Percentiles rank a stretch among this genome's conserved stretches.
These are phyloP conservation scores for Philereme transversata DNA, from an alignment of 2,888 invertebrate species.

Conservation along the genomic window DNA sequence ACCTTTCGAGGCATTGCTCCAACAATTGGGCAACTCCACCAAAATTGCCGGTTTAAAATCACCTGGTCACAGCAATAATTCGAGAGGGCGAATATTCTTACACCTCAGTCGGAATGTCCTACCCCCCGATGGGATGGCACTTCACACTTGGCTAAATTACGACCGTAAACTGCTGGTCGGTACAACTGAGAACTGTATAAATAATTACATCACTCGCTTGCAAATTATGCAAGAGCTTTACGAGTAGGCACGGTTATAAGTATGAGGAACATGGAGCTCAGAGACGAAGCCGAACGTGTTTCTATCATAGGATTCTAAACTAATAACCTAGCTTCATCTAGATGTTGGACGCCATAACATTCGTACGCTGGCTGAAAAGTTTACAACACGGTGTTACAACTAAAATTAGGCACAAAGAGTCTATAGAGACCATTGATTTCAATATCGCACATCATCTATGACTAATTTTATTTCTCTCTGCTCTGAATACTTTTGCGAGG, in stretches of 20 bases:
- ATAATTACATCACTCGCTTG: conserved; percentile 40
- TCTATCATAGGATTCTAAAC: conserved; percentile 1
- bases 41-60: conserved; percentile 12
- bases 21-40: no score
- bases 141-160: conserved; percentile 82
- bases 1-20: no score
- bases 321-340: no score
- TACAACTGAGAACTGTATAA: conserved; percentile 51
- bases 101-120: conserved; percentile 72
- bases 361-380: no score
- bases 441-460: no score
- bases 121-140: conserved; percentile 81
- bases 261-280: conserved; percentile 9
- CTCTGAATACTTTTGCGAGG: no score
- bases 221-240: conserved; percentile 30
- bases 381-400: no score
- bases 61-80: conserved; percentile 65
- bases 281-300: conserved; percentile 7
- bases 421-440: no score
- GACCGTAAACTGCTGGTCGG: conserved; percentile 57
- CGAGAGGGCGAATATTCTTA: conserved; percentile 71
- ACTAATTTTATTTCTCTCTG: no score
- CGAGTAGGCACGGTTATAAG: conserved; percentile 15
- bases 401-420: no score
- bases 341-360: no score